A percentile compares a stretch with the other conserved stretches of the same genome.
Conservation (phyloP, 1,140 invertebrate species). For the Papilio aristodemus region DNA sequence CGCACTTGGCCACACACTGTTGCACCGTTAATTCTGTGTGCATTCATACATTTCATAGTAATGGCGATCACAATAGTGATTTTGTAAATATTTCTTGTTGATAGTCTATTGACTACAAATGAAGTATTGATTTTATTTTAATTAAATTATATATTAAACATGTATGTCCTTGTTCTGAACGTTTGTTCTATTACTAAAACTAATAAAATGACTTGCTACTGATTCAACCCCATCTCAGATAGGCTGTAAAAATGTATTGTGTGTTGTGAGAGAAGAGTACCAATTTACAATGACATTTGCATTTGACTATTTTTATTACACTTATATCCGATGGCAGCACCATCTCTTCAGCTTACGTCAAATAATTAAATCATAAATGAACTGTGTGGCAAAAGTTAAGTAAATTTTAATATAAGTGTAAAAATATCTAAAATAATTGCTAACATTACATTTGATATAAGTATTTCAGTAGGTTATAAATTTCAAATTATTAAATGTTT, state of each 20-base stretch:
- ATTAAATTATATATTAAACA: conserved; percentile 17
- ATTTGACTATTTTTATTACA: conserved; percentile 31
- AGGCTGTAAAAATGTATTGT: conserved; percentile 31
- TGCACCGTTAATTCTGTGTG: conserved; percentile 40
- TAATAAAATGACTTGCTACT: conserved; percentile 21
- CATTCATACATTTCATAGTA: conserved; percentile 44
- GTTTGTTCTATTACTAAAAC: background rate
- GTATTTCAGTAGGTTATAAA: background rate
- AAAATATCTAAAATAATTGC: background rate
- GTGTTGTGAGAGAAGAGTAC: conserved; percentile 9
- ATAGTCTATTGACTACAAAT: conserved; percentile 19
- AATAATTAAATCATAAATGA: background rate
- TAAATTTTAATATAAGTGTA: background rate
- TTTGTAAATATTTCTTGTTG: conserved; percentile 29
- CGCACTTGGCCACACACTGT: conserved; percentile 39
- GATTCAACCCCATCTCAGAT: conserved; percentile 13
- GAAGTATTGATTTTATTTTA: conserved; percentile 25
- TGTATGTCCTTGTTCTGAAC: background rate
- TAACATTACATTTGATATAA: background rate
- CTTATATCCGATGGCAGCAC: conserved; percentile 32
- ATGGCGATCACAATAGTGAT: conserved; percentile 51
- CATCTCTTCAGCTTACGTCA: background rate
- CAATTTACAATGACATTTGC: conserved; percentile 28
- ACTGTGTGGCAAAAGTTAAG: background rate
- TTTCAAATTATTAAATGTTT: background rate